Conservation (phyloP, 2,888 invertebrate genomes). For the Tenthredo livida region DNA sequence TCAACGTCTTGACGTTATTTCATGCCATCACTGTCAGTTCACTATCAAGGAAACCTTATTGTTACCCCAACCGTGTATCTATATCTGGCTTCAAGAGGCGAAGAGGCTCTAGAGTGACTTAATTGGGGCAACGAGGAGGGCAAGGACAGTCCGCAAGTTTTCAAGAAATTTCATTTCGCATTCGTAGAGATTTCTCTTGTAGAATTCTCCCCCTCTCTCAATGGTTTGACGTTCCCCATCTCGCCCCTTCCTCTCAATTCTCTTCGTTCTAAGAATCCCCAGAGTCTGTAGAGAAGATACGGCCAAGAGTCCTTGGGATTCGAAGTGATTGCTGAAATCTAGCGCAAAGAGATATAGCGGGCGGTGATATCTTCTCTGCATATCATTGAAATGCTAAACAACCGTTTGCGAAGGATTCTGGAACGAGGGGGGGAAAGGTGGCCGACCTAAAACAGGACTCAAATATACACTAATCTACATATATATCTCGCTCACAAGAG, state of each 20-base stretch:
- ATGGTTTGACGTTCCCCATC: conserved; percentile 18
- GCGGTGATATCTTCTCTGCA: conserved; percentile 37
- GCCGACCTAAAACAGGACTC: conserved; percentile 8
- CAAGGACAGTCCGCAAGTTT: conserved; percentile 39
- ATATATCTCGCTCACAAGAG: conserved; percentile 13
- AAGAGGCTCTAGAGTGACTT: conserved; percentile 35
- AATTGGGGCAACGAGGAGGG: conserved; percentile 46
- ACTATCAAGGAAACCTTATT: not conserved
- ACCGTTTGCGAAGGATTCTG: conserved; percentile 23
- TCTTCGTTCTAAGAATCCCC: conserved; percentile 27
- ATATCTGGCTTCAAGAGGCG: conserved; percentile 23
- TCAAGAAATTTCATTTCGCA: conserved; percentile 38
- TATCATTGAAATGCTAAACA: conserved; percentile 48
- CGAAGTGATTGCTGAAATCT: conserved; percentile 44
- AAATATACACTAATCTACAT: conserved; percentile 16
- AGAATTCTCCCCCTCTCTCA: not conserved
- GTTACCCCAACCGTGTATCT: not conserved
- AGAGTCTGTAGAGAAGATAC: conserved; percentile 21
- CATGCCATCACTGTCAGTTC: conserved; percentile 19
- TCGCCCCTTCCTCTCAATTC: not conserved
- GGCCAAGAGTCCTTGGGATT: conserved; percentile 47
- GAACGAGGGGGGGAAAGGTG: not conserved
- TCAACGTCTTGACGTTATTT: not conserved
- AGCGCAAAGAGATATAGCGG: conserved; percentile 31
- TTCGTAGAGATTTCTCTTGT: conserved; percentile 33